Base-by-base conservation (phyloP, 2,797 vertebrate genomes). In the Channa striata region DNA sequence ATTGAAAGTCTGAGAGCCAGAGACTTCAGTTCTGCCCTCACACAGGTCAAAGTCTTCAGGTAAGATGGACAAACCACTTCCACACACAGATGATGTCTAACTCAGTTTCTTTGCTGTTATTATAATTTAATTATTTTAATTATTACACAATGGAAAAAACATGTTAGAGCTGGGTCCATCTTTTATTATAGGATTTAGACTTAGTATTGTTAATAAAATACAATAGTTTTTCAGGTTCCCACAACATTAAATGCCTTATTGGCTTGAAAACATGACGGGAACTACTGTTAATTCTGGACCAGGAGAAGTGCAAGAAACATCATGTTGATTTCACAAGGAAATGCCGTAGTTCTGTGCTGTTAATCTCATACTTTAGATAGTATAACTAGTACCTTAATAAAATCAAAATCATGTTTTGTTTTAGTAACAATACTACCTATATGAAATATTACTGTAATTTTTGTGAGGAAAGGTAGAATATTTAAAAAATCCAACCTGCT, bases 11-110 rank as follows among this genome's bases (percentile, higher is more conserved):
- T 99, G 80, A 94, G 96, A 89, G 95, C 91, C 80, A 93, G 95
- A 83, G 96, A 98, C 79, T 99, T 97, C 86, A 60, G 93, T 80
- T 94, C 96, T n/a, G 97, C 97, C 37, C 93, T 99, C 68, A 92
- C 93, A 46, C 97, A 99, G 86, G 96, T 99, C 93, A 99, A 98
- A 90, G 91, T 95, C 82, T 99, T 98, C 86, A 97, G 98, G 98
- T 98, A 89, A 89, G 82, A 73, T 12, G 1, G 36, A 9, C 11
- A 37, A 37, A 9, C 8, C 36, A 37, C 6, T 37, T 37, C 36
- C 11, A 37, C 6, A 30, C 25, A 37, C 10, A 8, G 10, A 37
- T 37, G 20, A 1, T 30, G 4, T 30, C 25, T 30, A 30, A 30
- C 25, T 30, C 6, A 20, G 2, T 40, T 40, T 8, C 11, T 14